These are phyloP conservation scores for Hyposoter dolosus DNA, from an alignment of 2,888 invertebrate species.

Conservation along the genomic window DNA sequence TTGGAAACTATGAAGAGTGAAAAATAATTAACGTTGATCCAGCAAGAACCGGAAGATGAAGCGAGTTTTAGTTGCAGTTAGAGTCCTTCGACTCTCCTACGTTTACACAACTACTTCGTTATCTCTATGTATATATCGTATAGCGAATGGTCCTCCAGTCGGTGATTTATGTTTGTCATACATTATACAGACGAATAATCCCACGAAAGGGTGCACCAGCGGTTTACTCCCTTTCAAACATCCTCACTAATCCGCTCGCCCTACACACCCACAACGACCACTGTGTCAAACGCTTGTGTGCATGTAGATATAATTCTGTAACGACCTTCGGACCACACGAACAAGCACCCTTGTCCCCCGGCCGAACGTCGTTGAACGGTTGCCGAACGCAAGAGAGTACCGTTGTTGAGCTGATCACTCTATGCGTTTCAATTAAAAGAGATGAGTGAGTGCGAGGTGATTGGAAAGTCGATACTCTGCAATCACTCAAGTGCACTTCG, in stretches of 20 bases:
- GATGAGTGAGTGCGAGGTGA: constrained; percentile 55
- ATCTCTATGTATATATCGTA: background rate
- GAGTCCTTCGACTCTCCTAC: background rate
- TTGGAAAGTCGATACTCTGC: constrained; percentile 18
- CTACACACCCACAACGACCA: constrained; percentile 3
- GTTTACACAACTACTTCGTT: background rate
- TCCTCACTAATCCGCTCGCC: constrained; percentile 44
- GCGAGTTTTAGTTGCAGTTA: background rate
- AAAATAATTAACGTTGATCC: background rate
- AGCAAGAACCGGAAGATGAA: background rate
- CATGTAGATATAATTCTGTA: constrained; percentile 38
- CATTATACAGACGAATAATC: constrained; percentile 83
- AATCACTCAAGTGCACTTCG: constrained; percentile 27
- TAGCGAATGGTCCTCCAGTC: constrained; percentile 55
- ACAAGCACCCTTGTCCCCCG: constrained; percentile 33
- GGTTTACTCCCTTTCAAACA: constrained; percentile 69
- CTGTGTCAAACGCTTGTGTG: constrained; percentile 46
- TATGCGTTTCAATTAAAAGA: constrained; percentile 83
- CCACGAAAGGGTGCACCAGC: constrained; percentile 81
- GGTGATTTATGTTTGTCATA: constrained; percentile 76
- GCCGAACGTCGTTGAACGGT: constrained; percentile 28
- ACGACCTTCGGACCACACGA: constrained; percentile 56
- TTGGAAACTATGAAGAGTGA: background rate
- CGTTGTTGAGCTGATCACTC: constrained; percentile 78
- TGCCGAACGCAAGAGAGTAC: constrained; percentile 36